phyloP scores from a whole-genome alignment of 35 echinoderm and acorn worm genomes.

The Ptychodera flava region DNA sequence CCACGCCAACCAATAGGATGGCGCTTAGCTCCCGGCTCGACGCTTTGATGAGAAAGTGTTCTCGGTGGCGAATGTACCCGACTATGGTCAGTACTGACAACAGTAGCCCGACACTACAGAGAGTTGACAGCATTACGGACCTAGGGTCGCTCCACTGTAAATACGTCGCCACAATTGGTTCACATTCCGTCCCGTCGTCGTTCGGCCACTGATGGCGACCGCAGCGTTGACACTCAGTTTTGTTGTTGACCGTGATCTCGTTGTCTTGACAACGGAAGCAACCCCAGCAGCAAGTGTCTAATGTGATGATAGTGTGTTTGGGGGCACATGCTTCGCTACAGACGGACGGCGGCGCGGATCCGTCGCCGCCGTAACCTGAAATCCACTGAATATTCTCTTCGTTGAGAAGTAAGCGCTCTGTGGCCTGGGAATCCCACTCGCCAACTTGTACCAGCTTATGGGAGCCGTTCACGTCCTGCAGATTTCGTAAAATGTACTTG shows the following conservation, averaged over 20 bases:
- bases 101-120: neutral
- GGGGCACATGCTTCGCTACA: constrained; percentile 28
- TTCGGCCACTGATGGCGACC: constrained; percentile 7
- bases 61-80: constrained; percentile 5
- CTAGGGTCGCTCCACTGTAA: neutral
- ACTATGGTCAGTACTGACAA: neutral
- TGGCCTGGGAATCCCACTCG: constrained; percentile 1
- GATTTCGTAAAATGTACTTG: neutral
- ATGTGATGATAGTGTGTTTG: neutral
- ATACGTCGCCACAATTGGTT: constrained; percentile 14
- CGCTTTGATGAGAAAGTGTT: constrained; percentile 23
- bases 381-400: neutral
- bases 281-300: constrained; percentile 26
- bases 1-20: constrained; percentile 13
- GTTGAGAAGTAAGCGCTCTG: neutral
- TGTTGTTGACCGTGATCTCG: constrained; percentile 20
- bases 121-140: neutral
- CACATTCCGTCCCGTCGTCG: neutral
- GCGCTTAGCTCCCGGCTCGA: constrained; percentile 33
- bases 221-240: constrained; percentile 9
- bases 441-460: constrained; percentile 2
- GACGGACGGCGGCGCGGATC: constrained; percentile 4
- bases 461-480: neutral
- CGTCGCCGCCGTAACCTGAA: neutral
- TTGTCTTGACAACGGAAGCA: constrained; percentile 25